Conservation (phyloP, 2,797 vertebrate species). For the Clarias fuscus region DNA sequence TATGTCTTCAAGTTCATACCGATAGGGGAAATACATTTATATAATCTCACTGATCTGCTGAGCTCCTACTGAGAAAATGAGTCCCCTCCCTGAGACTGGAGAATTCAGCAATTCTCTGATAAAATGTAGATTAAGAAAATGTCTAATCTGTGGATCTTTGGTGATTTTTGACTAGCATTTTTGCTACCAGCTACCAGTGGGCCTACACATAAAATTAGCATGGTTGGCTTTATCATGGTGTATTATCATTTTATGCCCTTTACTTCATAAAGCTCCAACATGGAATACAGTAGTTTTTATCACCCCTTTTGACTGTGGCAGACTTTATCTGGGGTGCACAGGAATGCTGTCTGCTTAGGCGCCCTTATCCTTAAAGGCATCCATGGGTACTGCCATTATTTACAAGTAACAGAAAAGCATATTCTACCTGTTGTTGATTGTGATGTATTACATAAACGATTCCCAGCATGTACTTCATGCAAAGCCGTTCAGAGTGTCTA, state of each 20-base stretch:
- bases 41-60: not conserved
- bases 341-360: not conserved
- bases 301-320: not conserved
- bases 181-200: not conserved
- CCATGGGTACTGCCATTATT: not conserved
- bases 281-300: not conserved
- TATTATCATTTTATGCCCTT: not conserved
- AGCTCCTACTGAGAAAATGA: not conserved
- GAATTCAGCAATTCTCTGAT: not conserved
- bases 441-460: not conserved
- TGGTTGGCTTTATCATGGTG: not conserved
- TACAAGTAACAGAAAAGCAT: not conserved
- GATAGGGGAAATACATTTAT: not conserved
- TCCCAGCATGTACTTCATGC: constrained; percentile 7
- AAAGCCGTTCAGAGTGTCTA: not conserved
- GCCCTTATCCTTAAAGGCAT: not conserved
- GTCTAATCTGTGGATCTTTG: not conserved
- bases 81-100: not conserved
- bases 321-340: not conserved
- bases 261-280: not conserved
- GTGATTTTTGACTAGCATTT: not conserved
- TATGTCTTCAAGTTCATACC: not conserved
- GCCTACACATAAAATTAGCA: too few relatives aligned
- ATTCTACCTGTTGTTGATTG: not conserved
- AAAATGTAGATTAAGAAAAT: not conserved